Evolutionary conservation across 2,888 invertebrate genomes (phyloP).

Genomic region (Lithophane socia): DNA sequence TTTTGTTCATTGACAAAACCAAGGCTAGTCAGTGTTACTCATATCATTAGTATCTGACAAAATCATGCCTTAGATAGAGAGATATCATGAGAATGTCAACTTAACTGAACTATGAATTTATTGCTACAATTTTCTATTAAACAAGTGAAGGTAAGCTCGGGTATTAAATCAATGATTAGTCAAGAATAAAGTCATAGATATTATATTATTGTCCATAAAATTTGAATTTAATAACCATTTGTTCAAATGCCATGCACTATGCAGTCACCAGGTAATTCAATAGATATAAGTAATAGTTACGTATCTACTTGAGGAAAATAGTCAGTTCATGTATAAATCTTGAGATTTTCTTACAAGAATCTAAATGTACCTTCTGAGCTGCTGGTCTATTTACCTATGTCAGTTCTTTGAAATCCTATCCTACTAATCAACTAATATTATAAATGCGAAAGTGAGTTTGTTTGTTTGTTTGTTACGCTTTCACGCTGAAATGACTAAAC

Average conservation of each 20-base stretch:
- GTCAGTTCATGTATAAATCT: conserved; percentile 9
- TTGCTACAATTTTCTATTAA: conserved; percentile 18
- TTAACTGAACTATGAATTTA: conserved; percentile 34
- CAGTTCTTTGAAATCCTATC: neutral
- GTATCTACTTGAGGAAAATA: neutral
- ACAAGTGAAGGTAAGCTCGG: neutral
- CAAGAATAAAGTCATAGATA: conserved; percentile 16
- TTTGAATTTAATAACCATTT: conserved; percentile 34
- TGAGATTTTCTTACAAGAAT: neutral
- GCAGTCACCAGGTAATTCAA: conserved; percentile 30
- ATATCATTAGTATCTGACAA: conserved; percentile 68
- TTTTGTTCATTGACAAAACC: conserved; percentile 74
- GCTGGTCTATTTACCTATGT: neutral
- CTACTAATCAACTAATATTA: no score
- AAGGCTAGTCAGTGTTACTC: conserved; percentile 75
- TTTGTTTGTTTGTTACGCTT: no score
- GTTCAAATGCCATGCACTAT: conserved; percentile 5
- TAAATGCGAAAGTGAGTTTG: no score
- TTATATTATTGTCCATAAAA: conserved; percentile 15
- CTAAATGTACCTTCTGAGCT: neutral
- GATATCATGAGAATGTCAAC: conserved; percentile 65
- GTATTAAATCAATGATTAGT: conserved; percentile 14
- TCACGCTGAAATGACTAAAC: no score
- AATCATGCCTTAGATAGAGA: conserved; percentile 59
- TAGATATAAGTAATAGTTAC: neutral